Base-by-base conservation (phyloP, 53 echinoderm and acorn worm genomes). In the Actinopyga echinites region DNA sequence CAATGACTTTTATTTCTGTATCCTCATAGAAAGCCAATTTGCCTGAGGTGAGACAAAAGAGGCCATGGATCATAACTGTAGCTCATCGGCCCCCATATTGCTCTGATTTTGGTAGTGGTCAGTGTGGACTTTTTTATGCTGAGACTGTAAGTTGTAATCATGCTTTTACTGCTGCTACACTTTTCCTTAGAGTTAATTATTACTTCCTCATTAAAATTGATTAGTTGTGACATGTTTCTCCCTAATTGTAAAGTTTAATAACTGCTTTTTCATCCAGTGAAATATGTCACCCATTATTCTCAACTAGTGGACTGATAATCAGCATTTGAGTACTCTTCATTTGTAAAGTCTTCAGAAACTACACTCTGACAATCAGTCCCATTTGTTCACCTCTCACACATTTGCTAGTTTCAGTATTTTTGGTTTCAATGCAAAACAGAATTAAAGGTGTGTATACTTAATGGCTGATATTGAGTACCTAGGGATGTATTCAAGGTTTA, bases 21-120 rank as follows among this genome's bases (percentile, higher is more conserved):
- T 49, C 49, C 17, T 2, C 3, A 49, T 15, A 90, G 89, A 93
- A 90, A 84, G 95, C 95, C 37, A 93, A 82, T 66, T 86, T 84
- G 57, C 88, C 90, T 19, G 89, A 90, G 82, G 89, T 84, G 36
- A 83, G 95, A 9, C 75, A 64, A 0, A 30, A 85, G 56, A 88
- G 86, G 19, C 95, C 95, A 37, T 95, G 95, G 95, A 89, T 95
- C 33, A 91, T 95, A 20, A 88, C 91, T 6, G 73, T 93, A 63
- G 95, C 82, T 33, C 96, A 96, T 69, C 83, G 93, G 21, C 91
- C 93, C 11, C 82, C 85, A 79, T 94, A 97, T 57, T 97, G 94
- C 82, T 87, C 94, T 20, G 87, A 87, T 30, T 24, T 57, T 73
- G 80, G 22, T 0, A 56, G 26, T 0, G 21, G 4, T 53, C 77